A percentile compares a stretch with the other conserved stretches of the same genome.
phyloP scores from a whole-genome alignment of 2,113 vertebrate genomes.

The Ploceus nigricollis region DNA sequence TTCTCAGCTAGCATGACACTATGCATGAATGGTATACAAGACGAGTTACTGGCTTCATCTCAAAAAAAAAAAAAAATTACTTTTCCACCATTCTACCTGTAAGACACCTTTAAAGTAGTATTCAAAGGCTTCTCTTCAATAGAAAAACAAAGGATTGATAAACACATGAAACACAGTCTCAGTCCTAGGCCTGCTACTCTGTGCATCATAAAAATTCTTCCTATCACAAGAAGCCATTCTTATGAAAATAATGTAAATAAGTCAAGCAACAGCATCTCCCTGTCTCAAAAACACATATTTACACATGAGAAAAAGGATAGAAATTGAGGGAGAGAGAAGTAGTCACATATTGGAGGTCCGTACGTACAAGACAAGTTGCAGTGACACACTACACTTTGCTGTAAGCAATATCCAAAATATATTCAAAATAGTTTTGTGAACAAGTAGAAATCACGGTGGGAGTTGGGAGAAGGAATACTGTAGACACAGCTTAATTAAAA shows the following conservation, averaged over 20 bases:
- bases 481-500: neutral
- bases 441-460: neutral
- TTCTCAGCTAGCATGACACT: neutral
- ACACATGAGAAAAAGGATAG: neutral
- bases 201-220: neutral
- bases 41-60: neutral
- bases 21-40: accelerated
- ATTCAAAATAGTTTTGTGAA: neutral
- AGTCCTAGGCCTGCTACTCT: neutral
- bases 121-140: neutral
- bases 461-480: neutral
- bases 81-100: neutral
- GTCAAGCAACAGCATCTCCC: neutral
- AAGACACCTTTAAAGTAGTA: neutral
- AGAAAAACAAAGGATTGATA: neutral
- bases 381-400: neutral
- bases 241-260: neutral
- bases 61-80: neutral
- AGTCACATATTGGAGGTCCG: neutral
- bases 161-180: neutral
- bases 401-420: neutral
- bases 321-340: accelerated
- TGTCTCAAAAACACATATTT: neutral
- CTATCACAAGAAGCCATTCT: neutral
- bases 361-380: neutral